phyloP scores from a whole-genome alignment of 2,888 invertebrate genomes.

The Leistus spinibarbis region DNA sequence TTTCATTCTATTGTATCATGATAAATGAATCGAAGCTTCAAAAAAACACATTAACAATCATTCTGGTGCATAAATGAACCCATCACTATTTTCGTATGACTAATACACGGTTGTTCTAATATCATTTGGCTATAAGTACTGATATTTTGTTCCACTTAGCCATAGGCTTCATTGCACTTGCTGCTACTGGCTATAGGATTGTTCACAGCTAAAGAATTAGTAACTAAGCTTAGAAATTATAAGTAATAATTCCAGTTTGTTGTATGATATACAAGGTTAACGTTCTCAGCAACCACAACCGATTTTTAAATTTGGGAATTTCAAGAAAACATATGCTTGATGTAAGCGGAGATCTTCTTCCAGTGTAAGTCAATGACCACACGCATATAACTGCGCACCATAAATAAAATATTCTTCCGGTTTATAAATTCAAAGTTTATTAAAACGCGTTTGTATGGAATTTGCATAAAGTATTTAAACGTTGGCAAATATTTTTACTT shows the following conservation, averaged over 20 bases:
- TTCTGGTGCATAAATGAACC: too few relatives aligned
- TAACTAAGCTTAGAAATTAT: too few relatives aligned
- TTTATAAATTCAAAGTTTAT: background rate
- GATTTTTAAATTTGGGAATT: background rate
- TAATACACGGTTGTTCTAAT: too few relatives aligned
- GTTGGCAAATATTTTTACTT: slow-evolving; percentile 30
- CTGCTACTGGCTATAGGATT: too few relatives aligned
- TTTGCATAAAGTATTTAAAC: background rate
- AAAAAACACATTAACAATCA: background rate
- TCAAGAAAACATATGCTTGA: background rate
- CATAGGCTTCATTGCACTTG: too few relatives aligned
- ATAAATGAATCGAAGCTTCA: background rate
- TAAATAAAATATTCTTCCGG: background rate
- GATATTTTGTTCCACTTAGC: too few relatives aligned
- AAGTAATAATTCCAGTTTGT: too few relatives aligned
- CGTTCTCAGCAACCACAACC: too few relatives aligned
- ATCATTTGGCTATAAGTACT: too few relatives aligned
- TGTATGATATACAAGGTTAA: too few relatives aligned
- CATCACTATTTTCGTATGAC: too few relatives aligned
- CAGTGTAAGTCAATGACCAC: background rate
- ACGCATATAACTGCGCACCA: background rate
- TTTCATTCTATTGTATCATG: background rate
- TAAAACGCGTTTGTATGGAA: background rate
- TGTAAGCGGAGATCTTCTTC: background rate
- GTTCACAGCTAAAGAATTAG: too few relatives aligned